Percentiles rank a stretch among this genome's conserved stretches.
Evolutionary conservation across 2,888 invertebrate species (phyloP).

Genomic region (Lasius platythorax): DNA sequence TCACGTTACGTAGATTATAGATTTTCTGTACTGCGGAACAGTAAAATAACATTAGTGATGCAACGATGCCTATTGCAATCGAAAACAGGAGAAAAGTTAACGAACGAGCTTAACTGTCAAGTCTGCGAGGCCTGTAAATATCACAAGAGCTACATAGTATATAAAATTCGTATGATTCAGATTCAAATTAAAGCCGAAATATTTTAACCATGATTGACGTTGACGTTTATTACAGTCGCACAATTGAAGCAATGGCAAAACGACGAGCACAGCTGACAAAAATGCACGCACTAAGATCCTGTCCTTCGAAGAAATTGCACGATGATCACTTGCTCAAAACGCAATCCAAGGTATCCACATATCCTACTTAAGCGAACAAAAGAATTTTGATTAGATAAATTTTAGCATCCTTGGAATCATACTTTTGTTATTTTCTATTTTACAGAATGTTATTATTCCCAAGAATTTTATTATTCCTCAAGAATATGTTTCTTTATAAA

Average conservation of each 20-base stretch:
- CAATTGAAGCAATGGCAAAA: background rate
- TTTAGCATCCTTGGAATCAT: background rate
- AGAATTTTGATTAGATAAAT: background rate
- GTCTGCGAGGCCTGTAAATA: background rate
- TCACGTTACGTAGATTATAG: background rate
- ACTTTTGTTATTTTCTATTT: background rate
- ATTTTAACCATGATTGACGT: background rate
- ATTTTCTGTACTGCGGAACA: background rate
- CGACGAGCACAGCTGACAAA: slow-evolving; percentile 18
- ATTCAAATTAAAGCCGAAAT: background rate
- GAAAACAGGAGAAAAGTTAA: background rate
- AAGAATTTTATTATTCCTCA: background rate
- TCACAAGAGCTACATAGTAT: background rate
- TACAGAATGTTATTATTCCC: background rate
- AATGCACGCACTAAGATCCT: background rate
- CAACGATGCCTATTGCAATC: background rate
- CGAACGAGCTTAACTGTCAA: background rate
- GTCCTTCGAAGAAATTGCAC: background rate
- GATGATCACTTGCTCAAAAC: background rate
- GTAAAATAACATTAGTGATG: background rate
- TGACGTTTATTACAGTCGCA: background rate
- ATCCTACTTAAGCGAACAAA: background rate
- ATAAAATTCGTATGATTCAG: background rate
- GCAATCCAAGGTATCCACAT: slow-evolving; percentile 2
- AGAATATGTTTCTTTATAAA: background rate